Conservation (phyloP, 1,140 invertebrate genomes). For the Drosophila micromelanica region DNA sequence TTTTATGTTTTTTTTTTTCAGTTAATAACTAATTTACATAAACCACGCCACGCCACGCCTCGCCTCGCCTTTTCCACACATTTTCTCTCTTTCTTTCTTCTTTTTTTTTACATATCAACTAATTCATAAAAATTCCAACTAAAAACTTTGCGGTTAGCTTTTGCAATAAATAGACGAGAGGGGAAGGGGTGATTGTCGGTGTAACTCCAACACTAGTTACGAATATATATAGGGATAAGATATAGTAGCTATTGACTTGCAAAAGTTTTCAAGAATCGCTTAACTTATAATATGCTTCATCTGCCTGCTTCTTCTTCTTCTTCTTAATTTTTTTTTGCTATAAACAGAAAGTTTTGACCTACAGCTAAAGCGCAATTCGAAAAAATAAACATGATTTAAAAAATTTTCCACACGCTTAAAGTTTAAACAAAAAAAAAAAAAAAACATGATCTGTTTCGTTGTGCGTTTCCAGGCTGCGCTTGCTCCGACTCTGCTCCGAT, state of each 20-base stretch:
- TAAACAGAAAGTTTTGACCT: constrained; percentile 57
- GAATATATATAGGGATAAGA: constrained; percentile 36
- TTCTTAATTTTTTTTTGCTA: constrained; percentile 47
- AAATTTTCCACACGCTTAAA: constrained; percentile 42
- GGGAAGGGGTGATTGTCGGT: background rate
- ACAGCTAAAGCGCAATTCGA: constrained; percentile 47
- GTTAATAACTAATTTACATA: constrained; percentile 58
- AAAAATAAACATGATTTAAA: constrained; percentile 27
- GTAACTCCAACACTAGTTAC: constrained; percentile 38
- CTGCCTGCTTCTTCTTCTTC: constrained; percentile 2
- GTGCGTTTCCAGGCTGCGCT: constrained; percentile 27
- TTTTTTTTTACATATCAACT: constrained; percentile 55
- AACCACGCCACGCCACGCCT: constrained; percentile 45
- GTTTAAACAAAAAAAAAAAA: constrained; percentile 59
- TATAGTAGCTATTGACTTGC: constrained; percentile 46
- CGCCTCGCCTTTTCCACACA: constrained; percentile 33
- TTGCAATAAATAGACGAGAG: background rate
- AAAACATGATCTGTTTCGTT: constrained; percentile 52
- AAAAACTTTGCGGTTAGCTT: constrained; percentile 46
- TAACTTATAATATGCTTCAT: constrained; percentile 30
- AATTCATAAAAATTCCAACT: constrained; percentile 73
- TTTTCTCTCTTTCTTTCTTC: constrained; percentile 22
- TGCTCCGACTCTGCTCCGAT: constrained; percentile 32
- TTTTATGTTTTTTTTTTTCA: constrained; percentile 27
- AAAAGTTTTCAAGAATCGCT: constrained; percentile 30